Percentiles rank a stretch among this genome's conserved stretches.
Evolutionary conservation across 2,113 vertebrate genomes (phyloP).

Genomic region (Epinephelus lanceolatus): DNA sequence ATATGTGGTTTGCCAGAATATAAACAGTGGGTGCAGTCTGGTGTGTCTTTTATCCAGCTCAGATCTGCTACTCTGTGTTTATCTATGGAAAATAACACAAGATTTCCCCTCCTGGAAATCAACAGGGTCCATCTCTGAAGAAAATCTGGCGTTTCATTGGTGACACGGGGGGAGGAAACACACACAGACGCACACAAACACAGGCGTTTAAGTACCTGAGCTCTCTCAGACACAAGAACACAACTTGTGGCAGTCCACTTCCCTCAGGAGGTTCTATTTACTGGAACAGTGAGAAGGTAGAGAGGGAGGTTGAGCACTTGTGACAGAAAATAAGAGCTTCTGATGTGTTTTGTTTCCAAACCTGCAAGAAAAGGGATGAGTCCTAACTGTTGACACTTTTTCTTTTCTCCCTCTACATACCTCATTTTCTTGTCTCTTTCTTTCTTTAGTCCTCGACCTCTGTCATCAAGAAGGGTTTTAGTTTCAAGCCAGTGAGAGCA

Average conservation of each 20-base stretch:
- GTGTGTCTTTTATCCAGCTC: neutral
- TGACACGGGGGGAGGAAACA: neutral
- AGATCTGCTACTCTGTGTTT: constrained; percentile 21
- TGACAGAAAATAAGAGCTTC: constrained; percentile 5
- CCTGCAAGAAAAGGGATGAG: neutral
- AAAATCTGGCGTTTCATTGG: constrained; percentile 6
- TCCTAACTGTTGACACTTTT: neutral
- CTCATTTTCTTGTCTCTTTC: neutral
- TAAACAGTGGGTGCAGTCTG: neutral
- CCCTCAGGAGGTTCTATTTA: neutral
- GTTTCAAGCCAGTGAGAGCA: neutral
- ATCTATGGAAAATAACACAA: constrained; percentile 24
- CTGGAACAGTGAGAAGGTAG: neutral
- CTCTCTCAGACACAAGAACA: constrained; percentile 1
- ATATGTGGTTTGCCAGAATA: constrained; percentile 24
- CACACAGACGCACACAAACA: neutral
- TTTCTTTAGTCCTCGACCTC: neutral
- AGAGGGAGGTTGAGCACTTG: neutral
- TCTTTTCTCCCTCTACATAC: neutral
- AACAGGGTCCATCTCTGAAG: constrained; percentile 19
- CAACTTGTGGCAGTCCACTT: constrained; percentile 14
- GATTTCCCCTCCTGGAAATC: constrained; percentile 33
- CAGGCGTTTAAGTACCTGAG: neutral
- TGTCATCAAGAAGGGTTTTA: too few species aligned
- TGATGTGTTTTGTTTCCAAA: neutral